phyloP scores from a whole-genome alignment of 2,797 vertebrate species.

The Atherinosoma microstoma region DNA sequence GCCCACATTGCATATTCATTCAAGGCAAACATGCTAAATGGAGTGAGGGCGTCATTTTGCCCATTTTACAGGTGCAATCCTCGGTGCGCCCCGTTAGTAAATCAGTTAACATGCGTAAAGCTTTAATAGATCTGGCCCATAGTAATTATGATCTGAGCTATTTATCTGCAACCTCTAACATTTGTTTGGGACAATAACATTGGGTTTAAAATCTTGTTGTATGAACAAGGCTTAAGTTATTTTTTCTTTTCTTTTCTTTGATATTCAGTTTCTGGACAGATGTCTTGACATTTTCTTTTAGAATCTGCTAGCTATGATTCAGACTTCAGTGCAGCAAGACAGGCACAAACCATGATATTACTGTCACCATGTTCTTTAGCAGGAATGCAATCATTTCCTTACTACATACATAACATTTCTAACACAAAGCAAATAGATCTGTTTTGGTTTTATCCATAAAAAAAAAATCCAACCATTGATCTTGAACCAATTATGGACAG shows the following conservation, averaged over 20 bases:
- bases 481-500: not conserved
- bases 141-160: too few species aligned
- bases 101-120: too few species aligned
- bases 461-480: not conserved
- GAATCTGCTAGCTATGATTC: not conserved
- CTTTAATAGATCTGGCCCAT: too few species aligned
- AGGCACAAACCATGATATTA: not conserved
- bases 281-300: not conserved
- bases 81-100: too few species aligned
- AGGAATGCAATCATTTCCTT: not conserved
- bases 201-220: too few species aligned
- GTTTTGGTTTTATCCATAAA: not conserved
- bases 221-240: too few species aligned
- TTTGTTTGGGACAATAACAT: too few species aligned
- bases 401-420: not conserved
- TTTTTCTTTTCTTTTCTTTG: not conserved
- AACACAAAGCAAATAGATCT: not conserved
- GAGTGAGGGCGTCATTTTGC: too few species aligned
- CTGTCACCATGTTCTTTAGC: not conserved
- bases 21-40: too few species aligned
- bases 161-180: too few species aligned
- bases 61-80: too few species aligned
- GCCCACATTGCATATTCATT: too few species aligned
- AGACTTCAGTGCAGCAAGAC: not conserved
- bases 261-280: not conserved